These are phyloP conservation scores for Punctoribates punctum DNA, from an alignment of 2,888 invertebrate genomes.

Conservation along the genomic window DNA sequence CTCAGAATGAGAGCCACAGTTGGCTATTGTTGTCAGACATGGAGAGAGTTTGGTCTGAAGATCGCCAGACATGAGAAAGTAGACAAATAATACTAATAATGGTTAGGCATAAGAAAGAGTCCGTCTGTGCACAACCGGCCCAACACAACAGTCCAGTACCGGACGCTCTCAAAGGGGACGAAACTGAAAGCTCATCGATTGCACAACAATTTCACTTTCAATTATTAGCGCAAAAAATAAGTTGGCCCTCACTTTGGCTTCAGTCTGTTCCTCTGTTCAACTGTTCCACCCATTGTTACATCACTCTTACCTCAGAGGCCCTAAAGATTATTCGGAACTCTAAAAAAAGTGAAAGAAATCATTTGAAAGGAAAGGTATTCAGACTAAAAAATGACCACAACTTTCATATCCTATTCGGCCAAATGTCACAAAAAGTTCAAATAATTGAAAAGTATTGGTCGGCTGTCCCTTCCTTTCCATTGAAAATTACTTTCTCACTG, in stretches of 20 bases:
- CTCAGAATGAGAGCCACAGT: slow-evolving; percentile 8
- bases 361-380: neutral
- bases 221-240: slow-evolving; percentile 7
- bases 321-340: slow-evolving; percentile 19
- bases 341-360: slow-evolving; percentile 1
- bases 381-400: slow-evolving; percentile 9
- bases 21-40: slow-evolving; percentile 14
- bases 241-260: slow-evolving; percentile 2
- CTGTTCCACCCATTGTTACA: slow-evolving; percentile 29
- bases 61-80: slow-evolving; percentile 26
- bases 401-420: slow-evolving; percentile 22
- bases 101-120: neutral
- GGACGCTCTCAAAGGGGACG: neutral
- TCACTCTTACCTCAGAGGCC: neutral
- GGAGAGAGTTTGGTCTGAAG: neutral
- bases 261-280: neutral
- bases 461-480: neutral
- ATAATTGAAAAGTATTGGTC: neutral
- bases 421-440: neutral
- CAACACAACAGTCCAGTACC: slow-evolving; percentile 11
- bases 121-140: neutral
- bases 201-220: slow-evolving; percentile 33
- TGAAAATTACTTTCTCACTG: neutral
- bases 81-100: slow-evolving; percentile 27
- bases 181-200: slow-evolving; percentile 29